Base-by-base conservation (phyloP, 1,140 invertebrate genomes). In the Cylas formicarius region DNA sequence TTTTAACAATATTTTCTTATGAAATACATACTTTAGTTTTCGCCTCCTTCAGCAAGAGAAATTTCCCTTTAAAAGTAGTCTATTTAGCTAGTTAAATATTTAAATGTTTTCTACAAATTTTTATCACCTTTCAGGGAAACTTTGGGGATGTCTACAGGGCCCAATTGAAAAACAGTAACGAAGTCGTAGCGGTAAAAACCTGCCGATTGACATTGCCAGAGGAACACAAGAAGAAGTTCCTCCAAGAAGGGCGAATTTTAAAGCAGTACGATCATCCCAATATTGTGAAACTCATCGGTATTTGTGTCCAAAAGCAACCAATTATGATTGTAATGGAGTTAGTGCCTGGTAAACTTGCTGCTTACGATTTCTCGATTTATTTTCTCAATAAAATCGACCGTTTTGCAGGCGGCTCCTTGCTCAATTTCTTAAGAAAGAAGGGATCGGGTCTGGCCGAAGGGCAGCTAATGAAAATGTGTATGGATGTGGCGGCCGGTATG, bases 301-400 rank as follows among this genome's bases (percentile, higher is more conserved):
- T 98, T 55, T 95, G 92, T 58, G 92, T 96, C 32, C 91, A 96
- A 63, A 93, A 96, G 60, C 92, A 97, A 59, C 95, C 95, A 0
- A 94, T 98, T 34, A 97, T 97, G 93, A 97, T 98, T 60, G 90
- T 97, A 14, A 96, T 98, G 92, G 94, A 98, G 71, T 73, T 94
- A 39, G 90, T 96, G n/a, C 79, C 85, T 53, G 90, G 90, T 89
- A 67, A 62, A 56, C 47, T 16, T 27, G 10, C n/a, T n/a, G 18
- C 26, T 10, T 10, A 14, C 18, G 21, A 28, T 52, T 23, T 49
- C 45, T 55, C 40, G 22, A 13, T n/a, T n/a, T n/a, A n/a, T n/a
- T n/a, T n/a, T n/a, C 19, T 48, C n/a, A 47, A 16, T 2, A 16
- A 18, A 20, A 24, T 31, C n/a, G 4, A 24, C 7, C 39, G 45